Base-by-base conservation (phyloP, 2,113 vertebrate species). In the Cairina moschata region DNA sequence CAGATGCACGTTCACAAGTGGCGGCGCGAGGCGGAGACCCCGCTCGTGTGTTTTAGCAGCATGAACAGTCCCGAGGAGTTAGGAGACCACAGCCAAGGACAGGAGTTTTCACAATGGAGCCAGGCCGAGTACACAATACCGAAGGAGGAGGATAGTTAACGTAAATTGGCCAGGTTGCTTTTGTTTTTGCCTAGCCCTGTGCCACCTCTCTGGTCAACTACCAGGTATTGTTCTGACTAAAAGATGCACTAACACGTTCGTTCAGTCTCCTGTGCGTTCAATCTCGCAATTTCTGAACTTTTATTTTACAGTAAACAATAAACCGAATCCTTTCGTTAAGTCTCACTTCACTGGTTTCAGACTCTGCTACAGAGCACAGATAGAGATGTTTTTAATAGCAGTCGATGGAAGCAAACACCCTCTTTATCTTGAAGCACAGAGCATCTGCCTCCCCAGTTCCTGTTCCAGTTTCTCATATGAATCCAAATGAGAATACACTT, bases 81-180 rank as follows among this genome's bases (percentile, higher is more conserved):
- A 28, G 23, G 55, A 75, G 72, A 58, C 54, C 40, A 59, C 25
- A 42, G 40, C 50, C 56, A 56, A 46, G 42, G 73, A 34, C 55
- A 17, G 12, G 40, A 46, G 13, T 16, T n/a, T 75, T 48, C 23
- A 12, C n/a, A 3, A 13, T 3, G 63, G 25, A 90, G 36, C 56
- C 55, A 46, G 40, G 46, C 55, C 26, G 31, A 34, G 40, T 46
- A n/a, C 55, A 46, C 55, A 15, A 59, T 25, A 59, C 31, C 34
- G 28, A 56, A n/a, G 28, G 31, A 36, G 52, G 2, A 46, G 21
- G 22, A 18, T 28, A 48, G 15, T 5, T 28, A 34, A 11, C 17
- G 4, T 11, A 25, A 1, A 8, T 3, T 2, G 2, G 13, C 50
- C 31, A 5, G 15, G 6, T 14, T 52, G n/a, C 38, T 40, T 6